phyloP scores from a whole-genome alignment of 2,888 invertebrate genomes.

The Theretra japonica region DNA sequence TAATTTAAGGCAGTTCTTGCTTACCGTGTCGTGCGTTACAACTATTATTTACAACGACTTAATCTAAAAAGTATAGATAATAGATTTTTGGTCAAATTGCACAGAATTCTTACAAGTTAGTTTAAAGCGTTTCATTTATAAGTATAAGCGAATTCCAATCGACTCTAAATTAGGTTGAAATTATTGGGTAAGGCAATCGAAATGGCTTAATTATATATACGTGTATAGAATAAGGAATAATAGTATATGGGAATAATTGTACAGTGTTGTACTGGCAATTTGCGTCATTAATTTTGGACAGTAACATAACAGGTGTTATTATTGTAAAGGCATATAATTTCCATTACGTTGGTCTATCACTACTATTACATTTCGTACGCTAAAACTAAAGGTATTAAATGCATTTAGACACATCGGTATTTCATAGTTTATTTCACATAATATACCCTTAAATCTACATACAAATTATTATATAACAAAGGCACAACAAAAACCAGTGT shows the following conservation, averaged over 20 bases:
- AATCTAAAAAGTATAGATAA: slow-evolving; percentile 54
- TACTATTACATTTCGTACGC: neutral
- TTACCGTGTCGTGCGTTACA: slow-evolving; percentile 72
- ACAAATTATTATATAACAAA: slow-evolving; percentile 7
- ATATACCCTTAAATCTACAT: neutral
- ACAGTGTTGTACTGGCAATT: neutral
- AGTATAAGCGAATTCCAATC: slow-evolving; percentile 52
- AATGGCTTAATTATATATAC: slow-evolving; percentile 31
- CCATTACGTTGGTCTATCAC: neutral
- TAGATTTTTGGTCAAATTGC: slow-evolving; percentile 75
- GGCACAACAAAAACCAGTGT: slow-evolving; percentile 7
- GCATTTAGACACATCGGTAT: slow-evolving; percentile 10
- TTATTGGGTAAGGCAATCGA: slow-evolving; percentile 42
- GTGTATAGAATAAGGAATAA: slow-evolving; percentile 15
- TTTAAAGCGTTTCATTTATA: slow-evolving; percentile 69
- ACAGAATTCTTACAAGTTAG: slow-evolving; percentile 51
- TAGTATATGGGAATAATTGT: neutral
- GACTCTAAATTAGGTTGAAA: slow-evolving; percentile 41
- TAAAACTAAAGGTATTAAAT: slow-evolving; percentile 8
- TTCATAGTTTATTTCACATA: slow-evolving; percentile 8
- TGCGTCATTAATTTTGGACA: neutral
- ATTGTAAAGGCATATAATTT: neutral
- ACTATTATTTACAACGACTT: slow-evolving; percentile 66
- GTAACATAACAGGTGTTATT: neutral
- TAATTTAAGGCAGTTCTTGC: slow-evolving; percentile 79